phyloP scores from a whole-genome alignment of 2,797 vertebrate genomes.

The Glossophaga mutica region DNA sequence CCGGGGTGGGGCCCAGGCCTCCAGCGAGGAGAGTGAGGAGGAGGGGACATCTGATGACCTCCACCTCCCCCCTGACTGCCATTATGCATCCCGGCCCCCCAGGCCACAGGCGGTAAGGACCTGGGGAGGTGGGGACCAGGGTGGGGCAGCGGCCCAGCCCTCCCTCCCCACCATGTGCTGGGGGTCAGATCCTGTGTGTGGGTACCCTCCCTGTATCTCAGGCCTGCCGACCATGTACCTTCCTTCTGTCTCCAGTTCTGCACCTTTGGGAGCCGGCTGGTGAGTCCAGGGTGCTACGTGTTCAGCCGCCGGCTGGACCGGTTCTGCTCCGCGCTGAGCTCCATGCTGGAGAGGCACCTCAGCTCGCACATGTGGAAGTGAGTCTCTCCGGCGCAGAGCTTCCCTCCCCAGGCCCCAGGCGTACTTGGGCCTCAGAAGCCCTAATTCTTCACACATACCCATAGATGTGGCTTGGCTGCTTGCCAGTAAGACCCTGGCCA shows the following conservation, averaged over 20 bases:
- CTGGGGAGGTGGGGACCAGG: background rate
- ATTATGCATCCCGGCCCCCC: slow-evolving; percentile 86
- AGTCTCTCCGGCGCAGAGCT: slow-evolving; percentile 60
- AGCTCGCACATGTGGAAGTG: slow-evolving; percentile 94
- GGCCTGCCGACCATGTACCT: background rate
- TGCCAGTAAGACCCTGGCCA: background rate
- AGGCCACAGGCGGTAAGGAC: slow-evolving; percentile 89
- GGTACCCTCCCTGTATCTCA: background rate
- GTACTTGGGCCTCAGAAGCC: background rate
- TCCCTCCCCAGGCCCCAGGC: background rate
- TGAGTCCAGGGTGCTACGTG: slow-evolving; percentile 91
- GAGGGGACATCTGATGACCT: slow-evolving; percentile 81
- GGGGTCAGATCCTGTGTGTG: background rate
- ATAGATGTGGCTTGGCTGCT: background rate
- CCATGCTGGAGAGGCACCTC: slow-evolving; percentile 93
- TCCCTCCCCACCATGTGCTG: background rate
- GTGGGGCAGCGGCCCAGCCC: background rate
- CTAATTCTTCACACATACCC: background rate
- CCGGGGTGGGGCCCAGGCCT: slow-evolving; percentile 83
- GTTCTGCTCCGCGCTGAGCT: slow-evolving; percentile 91
- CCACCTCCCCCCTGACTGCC: slow-evolving; percentile 79
- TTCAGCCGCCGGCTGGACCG: slow-evolving; percentile 93
- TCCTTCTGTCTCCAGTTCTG: slow-evolving; percentile 84
- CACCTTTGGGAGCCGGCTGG: slow-evolving; percentile 90
- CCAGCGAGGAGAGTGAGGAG: slow-evolving; percentile 93